phyloP scores from a whole-genome alignment of 2,888 invertebrate species.

The Leptinotarsa juncta region DNA sequence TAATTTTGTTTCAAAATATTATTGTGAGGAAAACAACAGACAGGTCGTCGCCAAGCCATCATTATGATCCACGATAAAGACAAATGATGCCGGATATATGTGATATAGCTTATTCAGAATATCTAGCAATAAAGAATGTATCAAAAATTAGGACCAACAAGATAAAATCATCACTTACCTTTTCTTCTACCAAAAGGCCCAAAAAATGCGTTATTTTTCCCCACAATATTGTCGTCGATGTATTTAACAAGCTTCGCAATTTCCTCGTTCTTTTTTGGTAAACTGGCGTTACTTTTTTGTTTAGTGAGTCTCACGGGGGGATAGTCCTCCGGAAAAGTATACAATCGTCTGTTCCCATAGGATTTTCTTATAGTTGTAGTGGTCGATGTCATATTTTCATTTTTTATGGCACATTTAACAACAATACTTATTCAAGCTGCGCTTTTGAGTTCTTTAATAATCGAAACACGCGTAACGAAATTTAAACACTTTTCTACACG shows the following conservation, averaged over 20 bases:
- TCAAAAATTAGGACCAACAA: background rate
- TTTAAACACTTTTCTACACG: background rate
- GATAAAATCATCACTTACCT: conserved; percentile 68
- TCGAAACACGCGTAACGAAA: conserved; percentile 5
- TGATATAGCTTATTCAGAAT: background rate
- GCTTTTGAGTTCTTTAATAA: background rate
- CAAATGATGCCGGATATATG: background rate
- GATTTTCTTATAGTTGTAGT: conserved; percentile 64
- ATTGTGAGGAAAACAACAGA: background rate
- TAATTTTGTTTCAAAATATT: background rate
- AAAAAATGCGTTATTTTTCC: conserved; percentile 82
- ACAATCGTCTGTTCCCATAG: conserved; percentile 64
- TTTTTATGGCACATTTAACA: conserved; percentile 40
- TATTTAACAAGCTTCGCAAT: conserved; percentile 79
- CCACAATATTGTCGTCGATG: conserved; percentile 84
- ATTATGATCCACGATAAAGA: background rate
- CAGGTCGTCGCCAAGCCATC: background rate
- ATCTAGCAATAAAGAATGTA: background rate
- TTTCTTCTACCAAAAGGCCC: conserved; percentile 86
- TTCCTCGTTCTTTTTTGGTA: conserved; percentile 73
- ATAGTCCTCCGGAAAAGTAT: conserved; percentile 64
- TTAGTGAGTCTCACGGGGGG: conserved; percentile 59
- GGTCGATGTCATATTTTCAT: conserved; percentile 62
- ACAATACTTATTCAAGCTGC: conserved; percentile 16
- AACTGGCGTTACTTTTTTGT: conserved; percentile 58